These are phyloP conservation scores for Cetonia aurata DNA, from an alignment of 2,888 invertebrate genomes.

Conservation along the genomic window DNA sequence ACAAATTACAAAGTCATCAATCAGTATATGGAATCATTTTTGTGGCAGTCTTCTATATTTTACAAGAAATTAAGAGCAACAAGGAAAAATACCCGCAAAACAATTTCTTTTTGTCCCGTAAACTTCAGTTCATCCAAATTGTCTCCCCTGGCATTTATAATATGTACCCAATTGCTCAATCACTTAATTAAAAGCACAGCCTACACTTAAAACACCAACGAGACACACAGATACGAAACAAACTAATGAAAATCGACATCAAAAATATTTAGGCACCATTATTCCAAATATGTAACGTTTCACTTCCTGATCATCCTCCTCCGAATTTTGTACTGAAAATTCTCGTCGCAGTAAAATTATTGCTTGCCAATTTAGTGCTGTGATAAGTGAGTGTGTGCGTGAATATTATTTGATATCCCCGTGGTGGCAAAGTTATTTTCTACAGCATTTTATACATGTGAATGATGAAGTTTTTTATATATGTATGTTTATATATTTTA, in stretches of 20 bases:
- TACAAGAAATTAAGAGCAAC: no score
- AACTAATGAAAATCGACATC: constrained; percentile 27
- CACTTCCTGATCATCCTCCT: constrained; percentile 43
- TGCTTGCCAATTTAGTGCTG: constrained; percentile 46
- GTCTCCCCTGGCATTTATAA: constrained; percentile 46
- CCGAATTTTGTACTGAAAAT: not conserved
- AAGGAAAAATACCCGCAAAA: no score
- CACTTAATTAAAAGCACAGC: constrained; percentile 46
- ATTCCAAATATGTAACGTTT: constrained; percentile 30
- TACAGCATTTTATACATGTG: constrained; percentile 15
- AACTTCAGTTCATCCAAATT: constrained; percentile 16
- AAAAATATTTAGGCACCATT: constrained; percentile 36
- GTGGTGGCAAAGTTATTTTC: not conserved
- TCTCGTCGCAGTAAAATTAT: constrained; percentile 48
- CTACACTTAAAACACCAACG: constrained; percentile 43
- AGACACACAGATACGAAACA: constrained; percentile 19
- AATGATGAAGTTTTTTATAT: constrained; percentile 9
- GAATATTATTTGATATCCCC: no score
- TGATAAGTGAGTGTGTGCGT: constrained; percentile 41
- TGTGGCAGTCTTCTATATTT: no score
- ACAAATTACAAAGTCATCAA: no score
- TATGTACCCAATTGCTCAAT: constrained; percentile 50
- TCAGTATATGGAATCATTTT: no score
- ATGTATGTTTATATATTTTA: constrained; percentile 22
- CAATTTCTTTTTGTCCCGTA: no score